Evolutionary conservation across 2,888 invertebrate species (phyloP), one percentile per base, ranked within the genome.

Genomic region (Axea sp.): DNA sequence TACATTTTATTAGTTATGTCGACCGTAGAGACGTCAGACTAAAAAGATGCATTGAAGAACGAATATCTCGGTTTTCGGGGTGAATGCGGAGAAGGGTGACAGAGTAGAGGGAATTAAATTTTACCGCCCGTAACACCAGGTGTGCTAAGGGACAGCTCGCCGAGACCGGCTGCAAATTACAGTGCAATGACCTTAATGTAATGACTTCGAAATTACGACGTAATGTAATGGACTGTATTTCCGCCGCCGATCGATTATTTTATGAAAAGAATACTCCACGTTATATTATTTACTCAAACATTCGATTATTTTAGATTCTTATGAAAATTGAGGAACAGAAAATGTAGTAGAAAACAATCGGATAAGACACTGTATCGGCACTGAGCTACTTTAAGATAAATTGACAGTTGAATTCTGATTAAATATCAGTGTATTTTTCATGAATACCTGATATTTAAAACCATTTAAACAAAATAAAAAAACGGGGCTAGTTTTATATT

Each of bases 101-200:
- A 59, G 72, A 64, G 62, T 37, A 45, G 51, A 59, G 64, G 69
- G 60, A 69, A 74, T 74, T 69, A 64, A 62, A 64, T 74, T 71
- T 74, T 62, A 69, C 45, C 53, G 35, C 64, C 65, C 73, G 71
- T 68, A 74, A 77, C 76, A 71, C 81, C 83, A 82, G 82, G 81
- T 82, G 82, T 74, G 77, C 75, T 73, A 59, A 77, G 79, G 80
- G 76, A 78, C 78, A 68, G 60, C 37, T 67, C 49, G 55, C 7
- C 43, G 64, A 69, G 71, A 51, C 75, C 73, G 73, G 73, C 68
- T 77, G 76, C 73, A 69, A 60, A 76, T 76, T 76, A 67, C 76
- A 68, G 76, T 73, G 72, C 76, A 76, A 77, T 75, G 80, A 78
- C 78, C 78, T 78, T 73, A 51, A 73, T 43, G 64, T 55, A 64